A percentile compares a stretch with the other conserved stretches of the same genome.
Evolutionary conservation across 1,140 invertebrate genomes (phyloP).

Genomic region (Oreohelix idahoensis): DNA sequence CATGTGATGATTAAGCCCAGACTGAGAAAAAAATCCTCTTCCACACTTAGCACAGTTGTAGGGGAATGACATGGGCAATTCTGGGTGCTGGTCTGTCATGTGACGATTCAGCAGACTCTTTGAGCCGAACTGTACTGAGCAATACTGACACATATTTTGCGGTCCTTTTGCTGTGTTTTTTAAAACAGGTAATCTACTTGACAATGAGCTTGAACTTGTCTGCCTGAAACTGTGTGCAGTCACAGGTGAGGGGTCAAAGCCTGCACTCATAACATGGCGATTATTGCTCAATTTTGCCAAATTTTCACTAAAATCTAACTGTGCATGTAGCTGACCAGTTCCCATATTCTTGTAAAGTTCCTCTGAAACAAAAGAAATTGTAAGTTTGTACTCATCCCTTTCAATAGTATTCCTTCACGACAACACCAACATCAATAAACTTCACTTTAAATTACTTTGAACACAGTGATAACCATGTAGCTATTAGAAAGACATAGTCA

Average conservation of each 20-base stretch:
- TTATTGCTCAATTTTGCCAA: neutral
- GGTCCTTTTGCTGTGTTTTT: neutral
- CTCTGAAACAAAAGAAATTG: slow-evolving; percentile 31
- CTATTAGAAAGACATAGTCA: no score
- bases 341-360: neutral
- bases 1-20: slow-evolving; percentile 27
- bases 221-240: neutral
- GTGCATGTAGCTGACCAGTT: neutral
- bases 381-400: neutral
- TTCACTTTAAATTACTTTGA: no score
- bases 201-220: neutral
- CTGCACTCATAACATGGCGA: neutral
- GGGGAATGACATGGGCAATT: slow-evolving; percentile 2
- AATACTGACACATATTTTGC: slow-evolving; percentile 4
- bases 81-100: slow-evolving; percentile 17
- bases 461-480: no score
- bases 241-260: neutral
- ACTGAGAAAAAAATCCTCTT: slow-evolving; percentile 35
- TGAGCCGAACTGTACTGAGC: neutral
- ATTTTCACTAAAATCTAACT: neutral
- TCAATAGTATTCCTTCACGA: neutral
- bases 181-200: neutral
- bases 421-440: neutral
- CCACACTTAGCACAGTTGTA: slow-evolving; percentile 22
- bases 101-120: slow-evolving; percentile 15